Conservation (phyloP, 2,797 vertebrate species). For the Champsocephalus gunnari region DNA sequence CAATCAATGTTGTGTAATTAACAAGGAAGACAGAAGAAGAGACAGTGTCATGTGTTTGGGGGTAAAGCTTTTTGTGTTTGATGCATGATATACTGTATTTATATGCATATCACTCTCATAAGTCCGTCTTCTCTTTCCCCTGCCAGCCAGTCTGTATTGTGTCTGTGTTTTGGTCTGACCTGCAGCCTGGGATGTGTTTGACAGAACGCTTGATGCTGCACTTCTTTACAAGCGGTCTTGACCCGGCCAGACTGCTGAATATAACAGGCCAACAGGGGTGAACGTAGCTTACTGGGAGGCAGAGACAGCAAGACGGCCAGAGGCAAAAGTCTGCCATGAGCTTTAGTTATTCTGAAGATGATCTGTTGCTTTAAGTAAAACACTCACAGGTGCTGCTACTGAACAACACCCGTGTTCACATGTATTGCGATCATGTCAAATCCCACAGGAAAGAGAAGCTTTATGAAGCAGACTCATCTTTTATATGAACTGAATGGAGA, state of each 20-base stretch:
- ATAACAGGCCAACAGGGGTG: constrained; percentile 62
- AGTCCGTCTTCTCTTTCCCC: constrained; percentile 34
- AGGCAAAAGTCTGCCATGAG: constrained; percentile 28
- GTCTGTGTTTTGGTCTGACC: constrained; percentile 53
- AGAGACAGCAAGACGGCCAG: constrained; percentile 19
- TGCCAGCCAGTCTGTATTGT: constrained; percentile 32
- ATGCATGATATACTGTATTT: constrained; percentile 37
- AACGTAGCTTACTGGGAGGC: constrained; percentile 42
- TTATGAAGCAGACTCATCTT: constrained; percentile 32
- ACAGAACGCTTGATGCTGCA: constrained; percentile 78
- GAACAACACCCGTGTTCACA: constrained; percentile 45
- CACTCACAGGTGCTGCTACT: constrained; percentile 19
- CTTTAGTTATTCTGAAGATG: constrained; percentile 21
- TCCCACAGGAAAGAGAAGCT: constrained; percentile 45
- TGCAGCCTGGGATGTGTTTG: constrained; percentile 44
- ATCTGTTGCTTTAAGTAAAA: constrained; percentile 10
- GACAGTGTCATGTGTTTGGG: constrained; percentile 18
- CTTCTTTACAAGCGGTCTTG: constrained; percentile 74
- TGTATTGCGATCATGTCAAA: constrained; percentile 25
- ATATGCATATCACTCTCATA: constrained; percentile 20
- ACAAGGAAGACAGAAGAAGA: constrained; percentile 3
- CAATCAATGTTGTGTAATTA: no score
- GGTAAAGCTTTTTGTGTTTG: constrained; percentile 27
- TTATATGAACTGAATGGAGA: constrained; percentile 53
- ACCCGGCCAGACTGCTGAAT: constrained; percentile 60